Evolutionary conservation across 2,797 vertebrate genomes (phyloP), one percentile per base, ranked within the genome.

Genomic region (Micrastur ruficollis): DNA sequence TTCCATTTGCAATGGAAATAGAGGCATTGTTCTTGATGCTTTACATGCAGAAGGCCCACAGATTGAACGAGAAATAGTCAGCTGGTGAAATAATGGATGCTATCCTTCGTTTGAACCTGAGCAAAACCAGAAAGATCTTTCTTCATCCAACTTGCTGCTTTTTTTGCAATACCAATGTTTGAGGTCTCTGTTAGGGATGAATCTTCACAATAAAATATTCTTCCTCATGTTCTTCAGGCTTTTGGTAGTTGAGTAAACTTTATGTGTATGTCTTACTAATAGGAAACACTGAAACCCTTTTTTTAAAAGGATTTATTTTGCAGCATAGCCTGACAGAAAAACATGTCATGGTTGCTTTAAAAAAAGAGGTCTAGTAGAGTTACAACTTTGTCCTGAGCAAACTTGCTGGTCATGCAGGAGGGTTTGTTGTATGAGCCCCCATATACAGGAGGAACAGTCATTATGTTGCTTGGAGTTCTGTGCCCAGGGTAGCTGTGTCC

Each of bases 1-100:
- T 93, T 65, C 78, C 90, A 91, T 95, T 92, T 96, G 80, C 83
- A 79, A 87, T 95, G 93, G 94, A 93, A 96, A 88, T 86, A 73
- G 68, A 3, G 0, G 71, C 89, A 92, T 81, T 93, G 91, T 96
- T 94, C 95, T 66, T 70, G 52, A 42, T 76, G 58, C 63, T 78
- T 96, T 94, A 76, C 42, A 78, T 85, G 62, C 94, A 94, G 79
- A 96, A 96, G 84, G 86, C 74, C 89, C 91, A 58, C 86, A 86
- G 89, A 96, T 42, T 94, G 86, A 92, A 82, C 75, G 78, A 85
- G 92, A 65, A 95, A 32, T 78, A 85, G 93, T 97, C 92, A 95
- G 82, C 89, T 97, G 92, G 89, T 93, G 91, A 65, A 93, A 94
- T 96, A 96, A 95, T 92, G 92, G 91, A 74, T 83, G 68, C 36